Percentiles rank a stretch among this genome's conserved stretches.
phyloP scores from a whole-genome alignment of 1,140 invertebrate genomes.

The Anastatus disparis region DNA sequence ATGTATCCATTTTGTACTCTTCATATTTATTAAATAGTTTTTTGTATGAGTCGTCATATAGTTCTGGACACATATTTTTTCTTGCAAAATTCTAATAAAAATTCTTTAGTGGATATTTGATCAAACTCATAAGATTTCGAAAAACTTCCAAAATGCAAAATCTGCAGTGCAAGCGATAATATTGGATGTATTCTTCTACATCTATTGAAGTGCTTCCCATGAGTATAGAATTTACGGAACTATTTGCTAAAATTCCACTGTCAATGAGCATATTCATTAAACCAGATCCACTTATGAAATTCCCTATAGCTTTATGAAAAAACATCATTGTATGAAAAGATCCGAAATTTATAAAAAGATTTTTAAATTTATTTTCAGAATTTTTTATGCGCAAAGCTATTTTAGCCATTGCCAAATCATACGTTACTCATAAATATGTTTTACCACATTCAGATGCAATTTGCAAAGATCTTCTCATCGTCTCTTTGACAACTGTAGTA shows the following conservation, averaged over 20 bases:
- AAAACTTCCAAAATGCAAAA: conserved; percentile 59
- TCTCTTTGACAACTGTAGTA: conserved; percentile 47
- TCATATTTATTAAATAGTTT: conserved; percentile 36
- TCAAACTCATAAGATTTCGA: conserved; percentile 30
- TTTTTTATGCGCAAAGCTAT: conserved; percentile 55
- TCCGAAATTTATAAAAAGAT: conserved; percentile 66
- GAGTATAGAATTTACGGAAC: conserved; percentile 54
- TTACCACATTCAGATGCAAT: conserved; percentile 30
- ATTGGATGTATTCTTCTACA: conserved; percentile 46
- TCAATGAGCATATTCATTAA: conserved; percentile 59
- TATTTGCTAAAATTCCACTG: conserved; percentile 49
- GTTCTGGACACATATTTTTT: neutral
- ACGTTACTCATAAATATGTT: conserved; percentile 55
- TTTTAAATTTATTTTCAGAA: conserved; percentile 53
- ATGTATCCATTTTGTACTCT: conserved; percentile 40
- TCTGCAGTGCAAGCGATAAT: conserved; percentile 52
- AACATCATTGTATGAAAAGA: conserved; percentile 65
- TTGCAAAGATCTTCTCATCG: conserved; percentile 15
- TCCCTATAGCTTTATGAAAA: conserved; percentile 57
- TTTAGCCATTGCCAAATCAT: conserved; percentile 60
- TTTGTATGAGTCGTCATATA: neutral
- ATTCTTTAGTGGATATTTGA: neutral
- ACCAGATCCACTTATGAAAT: conserved; percentile 62
- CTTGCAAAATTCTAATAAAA: neutral
- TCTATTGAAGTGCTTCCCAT: conserved; percentile 55